A percentile compares a stretch with the other conserved stretches of the same genome.
Evolutionary conservation across 23 tunicate genomes (phyloP).

Genomic region (Botrylloides violaceus): DNA sequence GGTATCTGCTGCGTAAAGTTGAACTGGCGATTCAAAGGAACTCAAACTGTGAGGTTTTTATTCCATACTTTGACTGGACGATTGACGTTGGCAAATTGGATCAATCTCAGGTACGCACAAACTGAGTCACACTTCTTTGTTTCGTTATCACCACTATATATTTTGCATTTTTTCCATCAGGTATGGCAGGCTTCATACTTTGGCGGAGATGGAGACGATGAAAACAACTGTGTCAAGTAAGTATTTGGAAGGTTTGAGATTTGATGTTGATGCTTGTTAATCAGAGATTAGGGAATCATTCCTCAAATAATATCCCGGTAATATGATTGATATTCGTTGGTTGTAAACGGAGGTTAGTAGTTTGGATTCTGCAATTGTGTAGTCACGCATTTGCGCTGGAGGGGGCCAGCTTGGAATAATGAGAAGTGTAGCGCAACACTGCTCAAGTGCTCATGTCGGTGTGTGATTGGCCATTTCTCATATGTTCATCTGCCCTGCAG

Average conservation of each 20-base stretch:
- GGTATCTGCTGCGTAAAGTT: slow-evolving; percentile 45
- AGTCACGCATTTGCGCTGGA: no score
- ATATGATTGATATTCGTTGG: no score
- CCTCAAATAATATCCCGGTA: no score
- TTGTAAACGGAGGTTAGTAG: no score
- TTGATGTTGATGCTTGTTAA: no score
- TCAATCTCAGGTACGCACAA: slow-evolving; percentile 24
- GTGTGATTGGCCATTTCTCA: no score
- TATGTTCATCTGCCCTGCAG: no score
- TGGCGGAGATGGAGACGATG: slow-evolving; percentile 73
- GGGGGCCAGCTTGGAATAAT: no score
- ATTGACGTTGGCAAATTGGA: slow-evolving; percentile 70
- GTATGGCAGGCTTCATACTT: slow-evolving; percentile 57
- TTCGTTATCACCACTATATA: background rate
- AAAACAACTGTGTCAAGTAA: slow-evolving; percentile 54
- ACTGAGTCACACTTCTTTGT: background rate
- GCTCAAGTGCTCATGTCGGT: no score
- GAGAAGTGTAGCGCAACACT: no score
- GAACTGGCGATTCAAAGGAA: slow-evolving; percentile 62
- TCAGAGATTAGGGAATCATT: no score
- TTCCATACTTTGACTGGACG: slow-evolving; percentile 91
- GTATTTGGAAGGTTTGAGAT: background rate
- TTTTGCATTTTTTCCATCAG: background rate
- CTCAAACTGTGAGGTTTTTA: slow-evolving; percentile 43
- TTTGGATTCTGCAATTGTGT: no score